phyloP scores from a whole-genome alignment of 2,113 vertebrate species.

The Corvus hawaiiensis region DNA sequence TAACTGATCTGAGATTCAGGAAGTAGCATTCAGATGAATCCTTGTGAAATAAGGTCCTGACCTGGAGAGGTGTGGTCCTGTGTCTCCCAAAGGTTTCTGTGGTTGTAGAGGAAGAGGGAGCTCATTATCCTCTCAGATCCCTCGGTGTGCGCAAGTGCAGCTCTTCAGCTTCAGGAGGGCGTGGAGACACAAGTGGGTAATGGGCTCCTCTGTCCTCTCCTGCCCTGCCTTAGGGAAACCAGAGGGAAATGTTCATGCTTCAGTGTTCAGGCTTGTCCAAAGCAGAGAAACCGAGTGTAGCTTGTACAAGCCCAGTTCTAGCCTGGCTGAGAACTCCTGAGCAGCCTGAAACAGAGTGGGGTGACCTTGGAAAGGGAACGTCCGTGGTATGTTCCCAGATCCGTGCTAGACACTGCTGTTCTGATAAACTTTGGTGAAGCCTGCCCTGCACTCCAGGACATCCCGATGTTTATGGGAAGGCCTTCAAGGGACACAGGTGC shows the following conservation, averaged over 20 bases:
- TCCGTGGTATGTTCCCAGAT: accelerated
- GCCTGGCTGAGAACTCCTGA: accelerated
- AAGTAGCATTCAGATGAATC: background rate
- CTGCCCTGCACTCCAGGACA: background rate
- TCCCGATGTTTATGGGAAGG: accelerated
- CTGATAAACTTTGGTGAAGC: background rate
- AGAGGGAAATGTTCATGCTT: background rate
- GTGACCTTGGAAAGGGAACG: accelerated
- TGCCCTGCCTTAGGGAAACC: background rate
- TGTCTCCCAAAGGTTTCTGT: background rate
- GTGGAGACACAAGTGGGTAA: accelerated
- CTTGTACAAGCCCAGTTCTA: accelerated
- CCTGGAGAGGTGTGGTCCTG: background rate
- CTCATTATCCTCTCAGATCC: accelerated
- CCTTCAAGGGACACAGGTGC: accelerated
- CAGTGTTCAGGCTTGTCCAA: background rate
- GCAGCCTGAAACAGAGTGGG: background rate
- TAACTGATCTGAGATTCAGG: background rate
- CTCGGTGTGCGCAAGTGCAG: accelerated
- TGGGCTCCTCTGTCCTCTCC: background rate
- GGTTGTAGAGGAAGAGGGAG: background rate
- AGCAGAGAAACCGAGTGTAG: background rate
- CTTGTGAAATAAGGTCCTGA: background rate
- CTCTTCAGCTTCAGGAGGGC: background rate
- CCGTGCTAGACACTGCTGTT: accelerated